phyloP scores from a whole-genome alignment of 2,797 vertebrate genomes.

The Pantherophis vulpinus region DNA sequence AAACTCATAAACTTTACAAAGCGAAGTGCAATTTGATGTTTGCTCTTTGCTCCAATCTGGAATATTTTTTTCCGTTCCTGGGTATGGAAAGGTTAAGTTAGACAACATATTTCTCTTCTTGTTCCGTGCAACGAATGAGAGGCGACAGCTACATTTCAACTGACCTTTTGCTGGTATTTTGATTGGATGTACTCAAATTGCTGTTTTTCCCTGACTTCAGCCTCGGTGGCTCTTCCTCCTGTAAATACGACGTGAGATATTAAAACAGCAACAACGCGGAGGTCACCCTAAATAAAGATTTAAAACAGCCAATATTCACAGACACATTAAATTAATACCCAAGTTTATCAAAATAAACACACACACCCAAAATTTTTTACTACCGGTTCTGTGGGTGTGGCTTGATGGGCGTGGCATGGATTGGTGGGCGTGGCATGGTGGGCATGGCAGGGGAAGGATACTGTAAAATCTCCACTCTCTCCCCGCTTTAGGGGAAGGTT shows the following conservation, averaged over 20 bases:
- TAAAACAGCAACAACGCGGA: not conserved
- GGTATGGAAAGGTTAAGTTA: not conserved
- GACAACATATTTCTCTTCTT: not conserved
- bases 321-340: not conserved
- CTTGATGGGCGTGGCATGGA: no score
- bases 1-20: not conserved
- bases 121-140: not conserved
- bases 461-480: no score
- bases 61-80: not conserved
- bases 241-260: conserved; percentile 9
- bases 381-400: no score
- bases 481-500: no score
- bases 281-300: not conserved
- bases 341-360: not conserved
- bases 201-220: conserved; percentile 80
- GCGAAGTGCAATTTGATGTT: not conserved
- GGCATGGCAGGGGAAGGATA: no score
- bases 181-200: conserved; percentile 54
- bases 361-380: no score
- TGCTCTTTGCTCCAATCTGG: not conserved
- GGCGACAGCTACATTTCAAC: conserved; percentile 38
- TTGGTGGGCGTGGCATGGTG: no score
- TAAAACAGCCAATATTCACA: not conserved
- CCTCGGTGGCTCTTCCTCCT: conserved; percentile 78
- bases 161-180: conserved; percentile 84